Conservation (phyloP, 2,113 vertebrate species). For the Phrynosoma blainvillii region DNA sequence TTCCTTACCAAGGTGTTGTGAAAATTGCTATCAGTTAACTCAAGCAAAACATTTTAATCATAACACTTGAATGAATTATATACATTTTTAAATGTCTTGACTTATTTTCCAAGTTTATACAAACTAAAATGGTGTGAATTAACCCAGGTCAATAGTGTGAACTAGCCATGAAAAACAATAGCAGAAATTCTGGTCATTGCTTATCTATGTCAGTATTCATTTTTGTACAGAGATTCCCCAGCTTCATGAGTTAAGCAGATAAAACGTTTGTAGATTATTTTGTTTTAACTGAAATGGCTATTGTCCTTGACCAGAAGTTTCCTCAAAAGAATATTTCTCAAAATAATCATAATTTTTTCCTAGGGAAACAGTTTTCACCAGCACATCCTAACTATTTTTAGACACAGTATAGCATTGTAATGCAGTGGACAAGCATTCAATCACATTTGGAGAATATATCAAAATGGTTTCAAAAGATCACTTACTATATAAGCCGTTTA, state of each 20-base stretch:
- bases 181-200: neutral
- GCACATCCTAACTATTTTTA: constrained; percentile 16
- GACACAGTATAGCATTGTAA: neutral
- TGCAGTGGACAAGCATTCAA: neutral
- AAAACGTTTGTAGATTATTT: neutral
- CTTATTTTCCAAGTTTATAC: neutral
- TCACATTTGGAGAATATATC: neutral
- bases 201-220: neutral
- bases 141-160: neutral
- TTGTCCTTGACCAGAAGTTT: neutral
- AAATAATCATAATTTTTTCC: neutral
- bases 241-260: neutral
- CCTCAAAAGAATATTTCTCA: constrained; percentile 1
- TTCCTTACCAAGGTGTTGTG: neutral
- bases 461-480: constrained; percentile 2
- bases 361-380: constrained; percentile 5
- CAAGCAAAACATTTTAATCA: no score
- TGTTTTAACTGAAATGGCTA: neutral
- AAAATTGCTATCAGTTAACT: neutral
- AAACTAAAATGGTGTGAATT: neutral
- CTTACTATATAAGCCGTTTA: neutral
- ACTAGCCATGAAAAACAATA: no score
- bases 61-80: no score
- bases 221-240: neutral
- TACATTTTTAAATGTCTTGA: neutral